These are phyloP conservation scores for Paguma larvata DNA, from an alignment of 2,797 vertebrate genomes.

Conservation along the genomic window DNA sequence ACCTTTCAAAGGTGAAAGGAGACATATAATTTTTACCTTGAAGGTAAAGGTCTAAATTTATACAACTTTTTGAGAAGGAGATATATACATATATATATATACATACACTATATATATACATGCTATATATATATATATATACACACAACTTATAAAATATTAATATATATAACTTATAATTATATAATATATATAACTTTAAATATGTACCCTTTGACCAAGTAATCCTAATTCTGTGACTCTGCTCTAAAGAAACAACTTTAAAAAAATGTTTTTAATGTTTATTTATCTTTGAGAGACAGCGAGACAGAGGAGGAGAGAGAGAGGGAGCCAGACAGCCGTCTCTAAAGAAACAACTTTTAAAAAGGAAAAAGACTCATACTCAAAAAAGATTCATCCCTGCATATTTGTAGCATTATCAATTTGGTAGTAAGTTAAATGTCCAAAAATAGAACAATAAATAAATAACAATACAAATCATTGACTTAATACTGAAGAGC, in stretches of 20 bases:
- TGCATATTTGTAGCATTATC: neutral
- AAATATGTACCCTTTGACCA: no score
- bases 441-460: neutral
- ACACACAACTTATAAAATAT: neutral
- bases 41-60: neutral
- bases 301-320: no score
- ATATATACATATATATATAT: neutral
- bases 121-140: neutral
- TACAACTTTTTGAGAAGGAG: neutral
- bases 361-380: neutral
- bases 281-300: no score
- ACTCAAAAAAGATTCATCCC: neutral
- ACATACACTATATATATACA: neutral
- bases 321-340: no score
- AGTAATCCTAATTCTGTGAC: no score
- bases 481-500: neutral
- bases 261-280: no score
- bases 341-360: neutral
- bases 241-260: no score
- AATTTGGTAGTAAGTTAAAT: neutral
- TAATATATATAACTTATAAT: neutral
- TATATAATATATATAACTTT: neutral
- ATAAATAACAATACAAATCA: neutral
- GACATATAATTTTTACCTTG: neutral
- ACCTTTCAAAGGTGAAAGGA: neutral